Conservation (phyloP, 2,113 vertebrate genomes). For the Macrotus californicus region DNA sequence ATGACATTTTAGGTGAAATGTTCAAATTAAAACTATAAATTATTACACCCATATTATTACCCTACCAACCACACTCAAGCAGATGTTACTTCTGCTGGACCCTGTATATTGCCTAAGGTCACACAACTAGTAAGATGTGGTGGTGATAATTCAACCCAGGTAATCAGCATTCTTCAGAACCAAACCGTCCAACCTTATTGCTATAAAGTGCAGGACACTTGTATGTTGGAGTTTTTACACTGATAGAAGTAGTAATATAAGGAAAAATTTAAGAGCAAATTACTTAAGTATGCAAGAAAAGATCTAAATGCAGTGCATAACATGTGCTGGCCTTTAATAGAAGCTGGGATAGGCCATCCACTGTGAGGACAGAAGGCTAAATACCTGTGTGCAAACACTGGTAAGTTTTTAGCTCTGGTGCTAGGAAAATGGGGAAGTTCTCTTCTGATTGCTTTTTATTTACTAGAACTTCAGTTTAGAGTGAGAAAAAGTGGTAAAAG, state of each 20-base stretch:
- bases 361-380: background rate
- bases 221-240: background rate
- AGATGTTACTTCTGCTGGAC: no score
- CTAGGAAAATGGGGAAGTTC: background rate
- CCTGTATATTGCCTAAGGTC: background rate
- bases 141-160: background rate
- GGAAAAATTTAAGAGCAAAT: background rate
- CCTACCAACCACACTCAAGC: no score
- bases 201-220: background rate
- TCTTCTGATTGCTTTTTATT: background rate
- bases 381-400: background rate
- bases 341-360: background rate
- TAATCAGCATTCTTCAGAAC: background rate
- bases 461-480: background rate
- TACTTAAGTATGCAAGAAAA: background rate
- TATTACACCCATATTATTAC: no score
- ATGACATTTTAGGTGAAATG: no score
- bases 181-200: background rate
- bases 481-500: background rate
- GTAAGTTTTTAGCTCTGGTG: background rate
- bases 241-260: background rate
- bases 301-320: background rate
- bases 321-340: background rate
- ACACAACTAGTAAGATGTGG: background rate
- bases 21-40: no score